Evolutionary conservation across 2,113 vertebrate genomes (phyloP).

Genomic region (Macrotis lagotis): DNA sequence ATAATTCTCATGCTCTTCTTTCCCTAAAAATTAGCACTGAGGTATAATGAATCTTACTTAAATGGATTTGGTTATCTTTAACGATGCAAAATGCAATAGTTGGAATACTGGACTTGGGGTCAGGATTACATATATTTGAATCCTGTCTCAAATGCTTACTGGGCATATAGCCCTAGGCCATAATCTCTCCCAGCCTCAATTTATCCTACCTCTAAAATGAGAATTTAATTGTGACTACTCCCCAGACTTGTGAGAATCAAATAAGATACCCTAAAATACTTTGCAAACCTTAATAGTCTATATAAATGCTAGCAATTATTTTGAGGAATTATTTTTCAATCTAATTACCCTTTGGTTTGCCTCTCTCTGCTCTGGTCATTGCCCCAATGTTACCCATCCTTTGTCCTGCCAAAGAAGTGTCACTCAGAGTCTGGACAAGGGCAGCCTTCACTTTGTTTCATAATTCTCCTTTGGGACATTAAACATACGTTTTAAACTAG

Average conservation of each 20-base stretch:
- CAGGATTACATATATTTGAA: background rate
- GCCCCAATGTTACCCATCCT: background rate
- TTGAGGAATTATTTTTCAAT: background rate
- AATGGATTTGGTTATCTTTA: background rate
- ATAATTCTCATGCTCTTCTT: background rate
- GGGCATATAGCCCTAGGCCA: background rate
- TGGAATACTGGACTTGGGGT: background rate
- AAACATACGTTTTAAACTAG: background rate
- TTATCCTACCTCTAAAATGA: background rate
- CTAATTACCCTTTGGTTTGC: constrained; percentile 43
- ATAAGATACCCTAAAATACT: background rate
- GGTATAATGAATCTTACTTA: too few relatives aligned
- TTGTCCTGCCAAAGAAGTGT: background rate
- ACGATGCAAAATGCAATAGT: background rate
- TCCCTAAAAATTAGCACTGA: too few relatives aligned
- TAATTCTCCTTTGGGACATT: background rate
- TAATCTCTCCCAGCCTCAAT: background rate
- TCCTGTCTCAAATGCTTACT: background rate
- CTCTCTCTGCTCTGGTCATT: background rate
- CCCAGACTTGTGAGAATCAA: background rate
- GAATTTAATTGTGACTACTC: background rate
- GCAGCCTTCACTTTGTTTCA: background rate
- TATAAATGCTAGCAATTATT: background rate
- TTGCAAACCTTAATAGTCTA: background rate
- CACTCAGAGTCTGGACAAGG: constrained; percentile 2